Evolutionary conservation across 2,113 vertebrate species (phyloP), one percentile per base, ranked within the genome.

Genomic region (Dolichotis patagonum): DNA sequence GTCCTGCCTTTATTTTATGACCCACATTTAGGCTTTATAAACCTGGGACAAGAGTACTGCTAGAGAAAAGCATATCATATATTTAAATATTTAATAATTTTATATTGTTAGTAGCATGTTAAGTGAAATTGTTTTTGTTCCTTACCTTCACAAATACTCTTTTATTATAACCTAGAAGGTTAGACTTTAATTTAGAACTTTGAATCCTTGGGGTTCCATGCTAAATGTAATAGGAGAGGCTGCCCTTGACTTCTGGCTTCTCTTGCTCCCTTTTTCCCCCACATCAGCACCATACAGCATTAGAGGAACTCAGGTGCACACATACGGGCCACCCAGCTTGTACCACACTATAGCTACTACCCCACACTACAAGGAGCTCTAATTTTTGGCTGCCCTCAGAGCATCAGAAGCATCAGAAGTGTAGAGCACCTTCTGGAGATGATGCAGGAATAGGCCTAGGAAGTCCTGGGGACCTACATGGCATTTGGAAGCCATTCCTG

Each of bases 51-150:
- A 90, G 58, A 41, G 5, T 78, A 10, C 35, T 56, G 32, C 19
- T 90, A 26, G 46, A 69, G 62, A 91, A 88, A 32, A 43, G 41
- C 14, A 12, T 62, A 65, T 67, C 19, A 35, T 17, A n/a, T 81
- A 77, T 54, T 85, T 89, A 62, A 56, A 85, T 82, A 82, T 20
- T 85, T 96, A 63, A 67, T 80, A 88, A n/a, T 84, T 95, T 93
- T 67, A 86, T 83, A 91, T 88, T 13, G 4, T 65, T 73, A 62
- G 56, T 43, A 93, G 60, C 41, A 30, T 35, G 12, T 49, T 90
- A 80, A 91, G 32, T 75, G 20, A 30, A 67, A 69, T 62, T 30
- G 7, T 67, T 84, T 20, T 69, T 26, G 80, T 88, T 14, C 60
- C 28, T 91, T 88, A 62, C 14, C n/a, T 77, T 71, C 67, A 83